These are phyloP conservation scores for Cardiocondyla obscurior DNA, from an alignment of 1,140 invertebrate genomes.

Conservation along the genomic window DNA sequence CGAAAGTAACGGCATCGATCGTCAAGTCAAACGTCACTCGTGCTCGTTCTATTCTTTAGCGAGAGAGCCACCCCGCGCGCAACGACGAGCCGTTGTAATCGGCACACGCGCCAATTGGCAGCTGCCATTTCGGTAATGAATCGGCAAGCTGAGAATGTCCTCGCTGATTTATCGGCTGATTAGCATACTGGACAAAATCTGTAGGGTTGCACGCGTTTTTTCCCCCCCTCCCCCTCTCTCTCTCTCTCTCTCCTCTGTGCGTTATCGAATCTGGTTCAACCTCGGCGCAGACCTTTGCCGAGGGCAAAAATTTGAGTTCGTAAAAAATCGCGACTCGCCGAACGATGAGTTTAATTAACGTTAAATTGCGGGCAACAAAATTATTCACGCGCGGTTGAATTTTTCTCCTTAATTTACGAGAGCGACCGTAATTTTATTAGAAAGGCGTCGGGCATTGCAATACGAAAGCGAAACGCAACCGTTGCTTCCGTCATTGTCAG, in stretches of 20 bases:
- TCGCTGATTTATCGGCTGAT: slow-evolving; percentile 71
- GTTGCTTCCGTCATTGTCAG: background rate
- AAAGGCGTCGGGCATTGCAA: background rate
- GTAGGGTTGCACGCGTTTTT: slow-evolving; percentile 39
- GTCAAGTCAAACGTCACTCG: slow-evolving; percentile 51
- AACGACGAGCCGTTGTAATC: slow-evolving; percentile 43
- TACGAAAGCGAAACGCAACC: background rate
- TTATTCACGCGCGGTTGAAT: too few relatives aligned
- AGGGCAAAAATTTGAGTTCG: background rate
- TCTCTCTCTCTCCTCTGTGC: slow-evolving; percentile 4
- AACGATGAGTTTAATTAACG: background rate
- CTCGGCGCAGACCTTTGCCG: background rate
- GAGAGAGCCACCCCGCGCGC: slow-evolving; percentile 17
- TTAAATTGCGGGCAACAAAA: too few relatives aligned
- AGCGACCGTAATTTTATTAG: background rate
- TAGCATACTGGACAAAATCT: slow-evolving; percentile 59
- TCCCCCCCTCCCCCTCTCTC: background rate
- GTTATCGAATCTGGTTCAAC: slow-evolving; percentile 24
- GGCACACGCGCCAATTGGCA: slow-evolving; percentile 71
- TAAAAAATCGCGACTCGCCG: background rate
- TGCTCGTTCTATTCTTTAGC: slow-evolving; percentile 19
- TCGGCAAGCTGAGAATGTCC: slow-evolving; percentile 63
- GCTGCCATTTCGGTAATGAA: slow-evolving; percentile 72
- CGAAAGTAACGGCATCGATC: slow-evolving; percentile 41
- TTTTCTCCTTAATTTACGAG: background rate